A percentile compares a stretch with the other conserved stretches of the same genome.
Evolutionary conservation across 1,140 invertebrate genomes (phyloP).

Genomic region (Zaprionus gabonicus): DNA sequence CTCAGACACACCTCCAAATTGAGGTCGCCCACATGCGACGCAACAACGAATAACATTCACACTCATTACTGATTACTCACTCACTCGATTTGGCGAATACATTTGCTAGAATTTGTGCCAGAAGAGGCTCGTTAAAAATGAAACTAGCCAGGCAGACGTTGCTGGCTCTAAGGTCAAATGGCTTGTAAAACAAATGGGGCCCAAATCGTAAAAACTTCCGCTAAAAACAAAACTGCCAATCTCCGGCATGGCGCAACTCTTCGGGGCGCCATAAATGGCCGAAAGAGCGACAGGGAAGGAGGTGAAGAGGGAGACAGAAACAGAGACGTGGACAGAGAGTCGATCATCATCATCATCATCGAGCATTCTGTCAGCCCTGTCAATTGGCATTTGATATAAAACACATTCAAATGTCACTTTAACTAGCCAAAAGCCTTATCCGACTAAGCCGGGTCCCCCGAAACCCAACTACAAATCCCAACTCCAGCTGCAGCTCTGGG

Average conservation of each 20-base stretch:
- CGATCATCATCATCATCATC: slow-evolving; percentile 9
- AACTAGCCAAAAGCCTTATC: slow-evolving; percentile 9
- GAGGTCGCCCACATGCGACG: slow-evolving; percentile 24
- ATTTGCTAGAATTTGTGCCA: slow-evolving; percentile 40
- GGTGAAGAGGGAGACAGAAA: neutral
- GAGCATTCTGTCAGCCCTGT: slow-evolving; percentile 69
- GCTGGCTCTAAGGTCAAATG: slow-evolving; percentile 66
- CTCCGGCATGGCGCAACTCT: slow-evolving; percentile 6
- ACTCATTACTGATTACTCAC: neutral
- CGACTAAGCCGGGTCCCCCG: slow-evolving; percentile 19
- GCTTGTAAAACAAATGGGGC: slow-evolving; percentile 56
- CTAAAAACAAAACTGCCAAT: slow-evolving; percentile 8
- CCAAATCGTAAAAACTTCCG: slow-evolving; percentile 59
- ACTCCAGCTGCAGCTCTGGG: neutral
- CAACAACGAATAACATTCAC: neutral
- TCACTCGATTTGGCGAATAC: slow-evolving; percentile 16
- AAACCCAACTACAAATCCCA: neutral
- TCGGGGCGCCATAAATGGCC: slow-evolving; percentile 5
- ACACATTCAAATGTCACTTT: slow-evolving; percentile 78
- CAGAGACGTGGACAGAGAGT: slow-evolving; percentile 51
- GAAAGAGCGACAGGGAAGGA: neutral
- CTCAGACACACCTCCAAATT: slow-evolving; percentile 47
- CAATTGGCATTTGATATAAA: slow-evolving; percentile 78
- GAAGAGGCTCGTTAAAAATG: slow-evolving; percentile 21
- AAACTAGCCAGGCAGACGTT: slow-evolving; percentile 18